Conservation (phyloP, 2,797 vertebrate species). For the Xenops minutus region DNA sequence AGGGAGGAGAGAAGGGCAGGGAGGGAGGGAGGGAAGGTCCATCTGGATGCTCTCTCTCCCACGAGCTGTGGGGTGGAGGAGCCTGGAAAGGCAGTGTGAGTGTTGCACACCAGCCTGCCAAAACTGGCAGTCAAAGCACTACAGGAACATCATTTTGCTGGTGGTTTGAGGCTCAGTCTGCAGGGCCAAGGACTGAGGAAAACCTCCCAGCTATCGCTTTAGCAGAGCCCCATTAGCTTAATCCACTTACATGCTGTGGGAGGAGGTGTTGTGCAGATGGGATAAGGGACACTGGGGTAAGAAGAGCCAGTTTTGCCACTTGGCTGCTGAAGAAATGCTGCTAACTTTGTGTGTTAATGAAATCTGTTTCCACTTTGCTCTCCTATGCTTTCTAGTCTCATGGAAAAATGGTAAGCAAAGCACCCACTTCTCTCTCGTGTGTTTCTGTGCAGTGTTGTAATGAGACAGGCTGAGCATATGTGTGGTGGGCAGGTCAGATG, state of each 20-base stretch:
- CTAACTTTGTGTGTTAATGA: neutral
- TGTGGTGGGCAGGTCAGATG: neutral
- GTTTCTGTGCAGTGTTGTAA: neutral
- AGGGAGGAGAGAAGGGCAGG: neutral
- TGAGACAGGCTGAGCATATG: neutral
- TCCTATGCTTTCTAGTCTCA: constrained; percentile 92
- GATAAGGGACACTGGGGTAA: neutral
- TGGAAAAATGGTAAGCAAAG: constrained; percentile 97
- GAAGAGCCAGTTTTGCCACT: neutral
- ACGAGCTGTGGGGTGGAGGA: neutral
- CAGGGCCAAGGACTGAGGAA: neutral
- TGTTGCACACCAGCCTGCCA: neutral
- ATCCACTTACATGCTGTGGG: accelerated
- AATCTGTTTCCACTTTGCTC: constrained; percentile 74
- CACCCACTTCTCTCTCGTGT: neutral
- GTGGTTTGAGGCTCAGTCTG: neutral
- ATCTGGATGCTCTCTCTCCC: neutral
- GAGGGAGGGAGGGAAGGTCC: neutral
- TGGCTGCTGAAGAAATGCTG: neutral
- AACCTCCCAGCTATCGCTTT: neutral
- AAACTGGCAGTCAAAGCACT: accelerated
- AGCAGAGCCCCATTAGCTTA: neutral
- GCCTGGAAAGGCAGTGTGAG: neutral
- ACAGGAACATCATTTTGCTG: neutral
- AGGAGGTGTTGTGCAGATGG: neutral